Conservation (phyloP, 2,888 invertebrate species). For the Drosophila villosipedis region DNA sequence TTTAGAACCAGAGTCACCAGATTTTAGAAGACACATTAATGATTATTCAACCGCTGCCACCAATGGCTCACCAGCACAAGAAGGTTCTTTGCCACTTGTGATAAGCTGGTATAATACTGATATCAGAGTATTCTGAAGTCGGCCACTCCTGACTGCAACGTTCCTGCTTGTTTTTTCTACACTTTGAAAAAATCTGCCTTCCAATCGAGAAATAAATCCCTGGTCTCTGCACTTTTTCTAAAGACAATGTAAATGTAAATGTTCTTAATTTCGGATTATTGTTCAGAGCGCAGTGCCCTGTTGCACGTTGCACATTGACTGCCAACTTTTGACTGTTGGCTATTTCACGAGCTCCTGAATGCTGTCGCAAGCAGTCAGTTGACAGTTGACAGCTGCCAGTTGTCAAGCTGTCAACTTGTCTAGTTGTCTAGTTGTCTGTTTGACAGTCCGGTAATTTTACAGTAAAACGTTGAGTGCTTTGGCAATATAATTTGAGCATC, state of each 20-base stretch:
- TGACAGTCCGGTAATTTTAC: slow-evolving; percentile 37
- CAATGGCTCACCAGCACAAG: background rate
- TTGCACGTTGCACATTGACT: background rate
- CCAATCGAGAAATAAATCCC: background rate
- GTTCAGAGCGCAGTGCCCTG: background rate
- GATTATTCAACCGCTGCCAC: background rate
- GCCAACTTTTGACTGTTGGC: slow-evolving; percentile 3
- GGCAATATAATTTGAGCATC: slow-evolving; percentile 26
- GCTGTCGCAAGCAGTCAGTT: slow-evolving; percentile 8
- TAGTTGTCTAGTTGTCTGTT: slow-evolving; percentile 32
- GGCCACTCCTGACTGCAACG: background rate
- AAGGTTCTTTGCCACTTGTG: background rate
- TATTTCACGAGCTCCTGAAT: background rate
- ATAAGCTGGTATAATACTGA: background rate
- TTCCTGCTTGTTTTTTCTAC: background rate
- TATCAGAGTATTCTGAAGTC: background rate
- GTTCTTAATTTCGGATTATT: background rate
- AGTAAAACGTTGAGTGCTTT: slow-evolving; percentile 23
- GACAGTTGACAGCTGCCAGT: slow-evolving; percentile 12
- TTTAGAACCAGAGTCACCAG: background rate
- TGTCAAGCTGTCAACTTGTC: slow-evolving; percentile 11
- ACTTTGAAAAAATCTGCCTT: background rate
- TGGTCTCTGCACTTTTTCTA: background rate
- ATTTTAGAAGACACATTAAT: background rate
- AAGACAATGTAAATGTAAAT: background rate